Conservation (phyloP, 2,113 vertebrate species). For the Saimiri boliviensis region DNA sequence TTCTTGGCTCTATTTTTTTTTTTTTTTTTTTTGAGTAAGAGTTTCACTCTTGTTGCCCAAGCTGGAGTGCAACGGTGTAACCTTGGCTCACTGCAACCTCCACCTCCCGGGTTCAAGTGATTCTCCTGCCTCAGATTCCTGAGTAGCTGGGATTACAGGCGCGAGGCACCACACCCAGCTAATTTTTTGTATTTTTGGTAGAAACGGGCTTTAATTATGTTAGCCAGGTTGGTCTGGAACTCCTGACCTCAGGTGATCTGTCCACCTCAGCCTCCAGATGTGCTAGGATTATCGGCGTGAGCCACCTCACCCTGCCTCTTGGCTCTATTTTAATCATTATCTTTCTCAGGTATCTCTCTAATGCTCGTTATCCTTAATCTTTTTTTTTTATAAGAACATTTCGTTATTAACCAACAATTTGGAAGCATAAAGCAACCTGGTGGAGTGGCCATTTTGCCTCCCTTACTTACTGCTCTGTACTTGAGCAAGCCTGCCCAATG, state of each 20-base stretch:
- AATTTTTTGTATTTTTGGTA: not conserved
- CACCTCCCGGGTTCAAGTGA: not conserved
- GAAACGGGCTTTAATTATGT: too few species aligned
- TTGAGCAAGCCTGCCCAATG: too few species aligned
- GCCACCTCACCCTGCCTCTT: too few species aligned
- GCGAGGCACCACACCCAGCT: not conserved
- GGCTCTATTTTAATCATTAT: not conserved
- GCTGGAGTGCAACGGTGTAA: not conserved
- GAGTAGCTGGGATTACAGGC: not conserved
- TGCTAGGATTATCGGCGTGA: too few species aligned
- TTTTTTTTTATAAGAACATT: not conserved
- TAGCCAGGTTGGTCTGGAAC: too few species aligned
- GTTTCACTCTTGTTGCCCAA: not conserved
- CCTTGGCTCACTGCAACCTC: too few species aligned
- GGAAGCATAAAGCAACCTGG: not conserved
- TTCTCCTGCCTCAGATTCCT: not conserved
- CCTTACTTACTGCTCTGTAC: not conserved
- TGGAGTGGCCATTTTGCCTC: not conserved
- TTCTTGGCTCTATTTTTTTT: not conserved
- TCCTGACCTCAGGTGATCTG: too few species aligned
- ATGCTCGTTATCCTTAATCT: not conserved
- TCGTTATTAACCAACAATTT: not conserved
- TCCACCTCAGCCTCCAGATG: accelerated
- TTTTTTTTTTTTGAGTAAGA: not conserved
- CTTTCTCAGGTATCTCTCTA: not conserved